Evolutionary conservation across 2,113 vertebrate species (phyloP), one percentile per base, ranked within the genome.

Genomic region (Chrysochloris asiatica): DNA sequence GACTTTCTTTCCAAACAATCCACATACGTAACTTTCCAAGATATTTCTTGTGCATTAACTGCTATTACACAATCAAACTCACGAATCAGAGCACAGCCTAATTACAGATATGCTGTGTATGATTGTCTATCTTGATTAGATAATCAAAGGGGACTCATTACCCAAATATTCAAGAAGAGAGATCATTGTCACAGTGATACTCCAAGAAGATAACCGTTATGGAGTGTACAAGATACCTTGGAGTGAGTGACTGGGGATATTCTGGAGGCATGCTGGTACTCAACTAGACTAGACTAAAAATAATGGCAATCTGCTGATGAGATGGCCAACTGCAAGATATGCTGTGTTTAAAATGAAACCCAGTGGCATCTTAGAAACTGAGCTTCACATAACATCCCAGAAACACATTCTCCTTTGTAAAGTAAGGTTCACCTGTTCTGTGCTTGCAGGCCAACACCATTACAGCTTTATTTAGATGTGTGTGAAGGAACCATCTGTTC

Each of bases 381-480:
- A 95, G 95, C 93, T 95, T 86, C 65, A 52, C 47, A 45, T 63
- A 91, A 86, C 22, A 71, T 75, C 22, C 78, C 61, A 92, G 67
- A 77, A 93, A 85, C 52, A 83, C 6, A 33, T 95, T 94, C 79
- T 94, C 84, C 77, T 94, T 92, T 94, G 88, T 95, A 89, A 69
- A 79, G 86, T 90, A 96, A 92, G 83, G 86, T 91, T 96, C 79
- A 92, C 95, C 47, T 83, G 71, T 30, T 71, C 82, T 76, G n/a
- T 83, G 38, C 92, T 88, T 86, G 77, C 38, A 0, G 83, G 81
- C 94, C 95, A 94, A 87, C 81, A 87, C 59, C 72, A 72, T 94
- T 86, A 93, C 75, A 89, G 94, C 90, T 96, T 96, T 96, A 96
- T 97, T 96, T 93, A 92, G 94, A 95, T 90, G 67, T 95, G 90